Evolutionary conservation across 2,113 vertebrate genomes (phyloP), one percentile per base, ranked within the genome.

Genomic region (Microtus montanus): DNA sequence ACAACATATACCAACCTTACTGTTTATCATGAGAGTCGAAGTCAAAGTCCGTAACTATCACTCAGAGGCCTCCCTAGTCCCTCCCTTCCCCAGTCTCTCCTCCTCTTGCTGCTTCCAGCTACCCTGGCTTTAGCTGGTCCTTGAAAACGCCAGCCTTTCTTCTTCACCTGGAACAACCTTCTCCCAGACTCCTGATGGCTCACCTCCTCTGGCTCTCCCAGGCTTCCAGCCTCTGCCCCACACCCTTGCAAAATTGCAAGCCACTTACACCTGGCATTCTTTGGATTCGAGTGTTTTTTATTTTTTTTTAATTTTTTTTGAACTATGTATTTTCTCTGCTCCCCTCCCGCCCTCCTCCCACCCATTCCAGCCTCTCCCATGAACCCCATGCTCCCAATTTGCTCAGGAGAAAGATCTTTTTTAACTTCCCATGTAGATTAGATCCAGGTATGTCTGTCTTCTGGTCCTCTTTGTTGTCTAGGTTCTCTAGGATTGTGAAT

Each of bases 161-260:
- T 47, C 74, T 89, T 64, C 58, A 79, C 89, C 63, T 73, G 89
- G 41, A 88, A 47, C 86, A 92, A 64, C 17, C 61, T 49, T 77
- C 70, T 73, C 83, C 73, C 38, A 47, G 49, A 11, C 20, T 3
- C 38, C 77, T 58, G 0, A 1, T 6, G 17, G 58, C 33, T 75
- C 44, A 17, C 58, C 30, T 17, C 58, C 41, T 78, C n/a, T 88
- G 71, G 30, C 35, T 44, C 35, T 44, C 41, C 52, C 64, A 44
- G 19, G 20, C 38, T 30, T 33, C 10, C 33, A 30, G 85, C 14
- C 0, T 26, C 41, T 9, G 3, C 10, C 38, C 30, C 33, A 28
- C n/a, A 6, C 12, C 19, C 28, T 11, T 88, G 30, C 28, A 35
- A 33, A 17, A 73, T 1, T 73, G 30, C 7, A 5, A 22, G 41